Percentiles rank a stretch among this genome's conserved stretches.
Conservation (phyloP, 2,113 vertebrate genomes). For the Tyrannus savana region DNA sequence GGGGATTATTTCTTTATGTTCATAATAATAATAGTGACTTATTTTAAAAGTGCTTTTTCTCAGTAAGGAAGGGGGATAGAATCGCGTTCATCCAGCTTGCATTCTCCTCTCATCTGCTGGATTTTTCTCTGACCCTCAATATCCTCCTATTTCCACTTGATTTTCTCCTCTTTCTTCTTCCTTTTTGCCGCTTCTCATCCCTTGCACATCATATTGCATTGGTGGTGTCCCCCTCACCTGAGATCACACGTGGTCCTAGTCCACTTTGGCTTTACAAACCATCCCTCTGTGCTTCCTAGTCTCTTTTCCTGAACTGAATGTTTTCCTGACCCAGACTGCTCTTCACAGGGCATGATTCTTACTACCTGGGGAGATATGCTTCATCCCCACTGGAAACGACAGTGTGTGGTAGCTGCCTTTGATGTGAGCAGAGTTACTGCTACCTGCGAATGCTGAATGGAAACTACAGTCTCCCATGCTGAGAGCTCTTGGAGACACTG, state of each 20-base stretch:
- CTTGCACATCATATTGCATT: not conserved
- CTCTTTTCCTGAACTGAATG: not conserved
- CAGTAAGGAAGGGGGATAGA: not conserved
- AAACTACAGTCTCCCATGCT: not conserved
- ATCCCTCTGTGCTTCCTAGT: not conserved
- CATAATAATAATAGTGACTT: slow-evolving; percentile 27
- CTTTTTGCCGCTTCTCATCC: not conserved
- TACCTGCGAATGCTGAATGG: not conserved
- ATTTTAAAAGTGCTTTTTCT: slow-evolving; percentile 38
- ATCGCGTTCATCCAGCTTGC: not conserved
- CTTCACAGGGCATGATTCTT: not conserved
- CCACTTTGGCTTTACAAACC: not conserved
- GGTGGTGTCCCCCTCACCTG: not conserved
- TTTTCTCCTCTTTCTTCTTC: not conserved
- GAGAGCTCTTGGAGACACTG: not conserved
- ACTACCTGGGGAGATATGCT: not conserved
- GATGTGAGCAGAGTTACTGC: not conserved
- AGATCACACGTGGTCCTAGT: not conserved
- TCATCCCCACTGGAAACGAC: not conserved
- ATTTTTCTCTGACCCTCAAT: not conserved
- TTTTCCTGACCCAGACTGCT: not conserved
- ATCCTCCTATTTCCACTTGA: not conserved
- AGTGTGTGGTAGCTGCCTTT: not conserved
- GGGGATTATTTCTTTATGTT: slow-evolving; percentile 51
- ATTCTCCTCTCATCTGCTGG: not conserved